Evolutionary conservation across 2,797 vertebrate genomes (phyloP), one percentile per base, ranked within the genome.

Genomic region (Botia kubotai): DNA sequence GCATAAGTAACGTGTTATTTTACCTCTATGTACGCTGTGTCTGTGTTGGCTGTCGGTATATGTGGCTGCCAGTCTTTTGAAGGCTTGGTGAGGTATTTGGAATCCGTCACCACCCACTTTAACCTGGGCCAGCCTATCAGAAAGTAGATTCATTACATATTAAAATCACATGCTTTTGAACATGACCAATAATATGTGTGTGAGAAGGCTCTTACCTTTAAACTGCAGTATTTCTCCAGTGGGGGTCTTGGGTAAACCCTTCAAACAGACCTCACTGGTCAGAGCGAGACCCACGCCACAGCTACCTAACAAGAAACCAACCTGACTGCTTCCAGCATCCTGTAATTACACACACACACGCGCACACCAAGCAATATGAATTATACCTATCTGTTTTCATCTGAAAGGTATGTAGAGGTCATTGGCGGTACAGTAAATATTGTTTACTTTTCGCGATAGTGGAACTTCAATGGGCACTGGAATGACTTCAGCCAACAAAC

Each of bases 1-100:
- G 6, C 6, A 7, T 43, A 43, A 43, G 39, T 75, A 57, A 21
- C 29, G 72, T 6, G 12, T 60, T 68, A 23, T 83, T 62, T 89
- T 86, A 98, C 98, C 96, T 99, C 98, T 26, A 99, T 98, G 68
- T 99, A 99, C 0, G 97, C 96, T 8, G 97, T 96, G 86, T 99
- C 98, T 8, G 94, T 95, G 89, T 97, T 97, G 57, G 98, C 97
- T 0, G 96, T 95, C 57, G 96, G 95, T 88, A 99, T 97, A 91
- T 97, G 97, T 0, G 98, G 98, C 90, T 98, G 97, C 98, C 98
- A 99, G 88, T 99, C 97, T 94, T 99, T 99, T 0, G 96, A 96
- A 53, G 97, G 96, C 88, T 99, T 99, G 75, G 98, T 98, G 89
- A 99, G 95, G 88, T 99, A 99, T 88, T 98, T 99, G 52, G 98